Evolutionary conservation across 1,140 invertebrate genomes (phyloP).

Genomic region (Ceratoteleas bidentatus): DNA sequence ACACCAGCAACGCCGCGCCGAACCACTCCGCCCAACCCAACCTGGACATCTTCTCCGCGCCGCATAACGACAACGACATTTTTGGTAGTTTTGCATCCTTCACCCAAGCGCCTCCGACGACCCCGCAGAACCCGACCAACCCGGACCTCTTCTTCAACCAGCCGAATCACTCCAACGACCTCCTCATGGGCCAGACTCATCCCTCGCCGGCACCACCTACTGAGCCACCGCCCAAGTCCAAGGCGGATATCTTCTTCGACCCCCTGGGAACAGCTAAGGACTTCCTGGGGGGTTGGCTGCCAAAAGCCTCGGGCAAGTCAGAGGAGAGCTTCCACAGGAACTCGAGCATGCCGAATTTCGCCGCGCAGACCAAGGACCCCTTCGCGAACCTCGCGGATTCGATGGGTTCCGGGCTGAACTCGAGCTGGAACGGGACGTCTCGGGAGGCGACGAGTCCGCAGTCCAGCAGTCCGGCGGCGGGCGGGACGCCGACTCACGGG

Average conservation of each 20-base stretch:
- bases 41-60: slow-evolving; percentile 75
- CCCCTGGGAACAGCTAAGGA: slow-evolving; percentile 71
- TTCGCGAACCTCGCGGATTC: slow-evolving; percentile 82
- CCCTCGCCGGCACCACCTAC: not conserved
- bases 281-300: slow-evolving; percentile 71
- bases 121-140: slow-evolving; percentile 64
- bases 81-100: slow-evolving; percentile 83
- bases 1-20: not conserved
- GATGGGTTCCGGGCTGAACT: slow-evolving; percentile 74
- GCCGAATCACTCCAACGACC: slow-evolving; percentile 63
- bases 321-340: slow-evolving; percentile 83
- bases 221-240: slow-evolving; percentile 13
- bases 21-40: slow-evolving; percentile 35
- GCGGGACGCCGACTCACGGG: slow-evolving; percentile 76
- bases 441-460: slow-evolving; percentile 77
- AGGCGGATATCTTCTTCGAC: slow-evolving; percentile 73
- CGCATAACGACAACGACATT: slow-evolving; percentile 81
- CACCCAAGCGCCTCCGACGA: slow-evolving; percentile 60
- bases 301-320: slow-evolving; percentile 48
- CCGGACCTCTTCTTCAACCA: slow-evolving; percentile 69
- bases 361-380: slow-evolving; percentile 80
- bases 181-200: slow-evolving; percentile 68
- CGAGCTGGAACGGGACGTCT: slow-evolving; percentile 79
- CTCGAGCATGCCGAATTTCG: slow-evolving; percentile 84
- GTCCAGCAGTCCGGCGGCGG: slow-evolving; percentile 75